Base-by-base conservation (phyloP, 2,888 invertebrate species). In the Ichneumon xanthorius region DNA sequence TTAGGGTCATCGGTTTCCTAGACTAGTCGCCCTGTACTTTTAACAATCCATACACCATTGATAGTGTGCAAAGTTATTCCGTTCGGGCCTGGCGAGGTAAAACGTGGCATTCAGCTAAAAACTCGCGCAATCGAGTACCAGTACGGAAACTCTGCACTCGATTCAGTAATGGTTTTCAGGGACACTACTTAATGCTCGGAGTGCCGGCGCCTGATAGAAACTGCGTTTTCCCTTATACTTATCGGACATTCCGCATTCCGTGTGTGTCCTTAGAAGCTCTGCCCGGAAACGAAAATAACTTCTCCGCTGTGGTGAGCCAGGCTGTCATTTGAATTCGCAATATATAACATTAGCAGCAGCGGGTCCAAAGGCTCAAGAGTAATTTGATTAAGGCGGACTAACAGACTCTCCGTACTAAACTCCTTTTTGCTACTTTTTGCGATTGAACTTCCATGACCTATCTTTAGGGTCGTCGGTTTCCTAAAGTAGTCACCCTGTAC, bases 161-260 rank as follows among this genome's bases (percentile, higher is more conserved):
- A 63, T 33, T 6, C 63, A 4, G 63, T 63, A 63, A 33, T 63
- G 63, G 63, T 33, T 63, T 63, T 63, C n/a, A 6, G 30, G 63
- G 40, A 63, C 30, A 2, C 33, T 22, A 22, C 22, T 22, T 33
- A 30, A 30, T 30, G 30, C n/a, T 6, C 63, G 2, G 30, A 63
- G 63, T 63, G n/a, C 11, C 16, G 45, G 16, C 3, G 14, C 4
- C 45, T 16, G 16, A 48, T 48, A 5, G 45, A 48, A 48, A 16
- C 45, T 48, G 4, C 16, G 4, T 48, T 48, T 48, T 4, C 16
- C 45, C 4, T 16, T 16, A 48, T 16, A 16, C 45, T 48, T 48
- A 48, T 48, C 45, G 45, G 45, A 48, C 16, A 48, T 48, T 16
- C 16, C 45, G 45, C 16, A 48, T 48, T 48, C 45, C 45, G 14